Evolutionary conservation across 1,140 invertebrate species (phyloP), one percentile per base, ranked within the genome.

Genomic region (Diachasmimorpha longicaudata): DNA sequence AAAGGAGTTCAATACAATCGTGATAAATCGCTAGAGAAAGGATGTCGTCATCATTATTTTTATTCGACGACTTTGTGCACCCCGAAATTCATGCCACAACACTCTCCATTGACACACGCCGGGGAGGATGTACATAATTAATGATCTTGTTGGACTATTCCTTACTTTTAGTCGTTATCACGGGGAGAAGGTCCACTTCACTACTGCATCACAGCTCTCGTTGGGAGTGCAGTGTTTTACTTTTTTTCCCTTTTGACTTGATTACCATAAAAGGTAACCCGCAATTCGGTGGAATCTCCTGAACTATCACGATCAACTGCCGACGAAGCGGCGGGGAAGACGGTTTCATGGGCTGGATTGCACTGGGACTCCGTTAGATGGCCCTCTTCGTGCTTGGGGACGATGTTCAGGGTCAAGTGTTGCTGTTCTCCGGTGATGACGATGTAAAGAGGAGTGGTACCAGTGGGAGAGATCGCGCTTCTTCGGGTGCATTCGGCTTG

Each of bases 231-330:
- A 76, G 72, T 70, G 76, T 77, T 78, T 70, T 31, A 70, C 76
- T 84, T 83, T 85, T 84, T 81, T 78, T 77, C 79, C 78, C 72
- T 70, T 75, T 78, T 72, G 8, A 39, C 21, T 71, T 75, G 83
- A 88, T 88, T 83, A 84, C 87, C 87, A 87, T 88, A 88, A 87
- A 88, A 86, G 87, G 87, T 78, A 86, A 87, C 80, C 86, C 82
- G 23, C 67, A 71, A 77, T 55, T 74, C 73, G n/a, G 36, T 71
- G 69, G 44, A 78, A 75, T 72, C 55, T 46, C 72, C 44, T 75
- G 58, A 58, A 72, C 63, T 72, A 73, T 67, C 67, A 31, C 39
- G 70, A 72, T 52, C 70, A 52, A 36, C 46, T 46, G 69, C 39
- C 70, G 31, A 55, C 71, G 55, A 63, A 13, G 58, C 14, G 4